Evolutionary conservation across 2,888 invertebrate species (phyloP), one percentile per base, ranked within the genome.

Genomic region (Philopedon plagiatum): DNA sequence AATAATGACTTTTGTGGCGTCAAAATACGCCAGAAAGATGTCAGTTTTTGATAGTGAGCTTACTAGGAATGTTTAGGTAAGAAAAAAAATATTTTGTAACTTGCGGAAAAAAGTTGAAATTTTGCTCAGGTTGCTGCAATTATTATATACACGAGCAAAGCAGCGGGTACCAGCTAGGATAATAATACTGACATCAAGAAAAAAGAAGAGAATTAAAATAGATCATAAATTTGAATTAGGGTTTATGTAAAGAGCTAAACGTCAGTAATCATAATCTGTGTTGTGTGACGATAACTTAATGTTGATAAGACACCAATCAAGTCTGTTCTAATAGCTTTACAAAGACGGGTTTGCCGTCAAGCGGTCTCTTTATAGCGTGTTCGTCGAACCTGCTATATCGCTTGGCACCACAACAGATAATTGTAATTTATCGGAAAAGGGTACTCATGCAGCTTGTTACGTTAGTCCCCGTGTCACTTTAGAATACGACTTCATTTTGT

Each of bases 341-440:
- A 39, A 29, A 49, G 62, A 70, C 70, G 46, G 70, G 70, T 70
- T 70, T 58, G 51, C 58, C 39, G 39, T 46, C 41, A 19, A 46
- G 71, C 71, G 71, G 71, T 65, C 26, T 51, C 65, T 71, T 71
- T 71, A 54, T 54, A 32, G 51, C 51, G 51, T n/a, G n/a, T 54
- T 60, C 61, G 54, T 71, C 71, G 54, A 61, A 29, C 29, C 51
- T 26, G 51, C 51, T 54, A 29, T 54, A 54, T 54, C 51, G 51
- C 51, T 29, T 15, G 65, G 58, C 49, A 70, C 64, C 64, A 51
- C 58, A 70, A 70, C 58, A 70, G 71, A 65, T 71, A 71, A 71
- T 71, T 71, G 69, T 73, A 73, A 73, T 70, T 70, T 73, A 70
- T 69, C 66, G 66, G 61, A 57, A 74, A 70, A 65, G 61, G 65